Evolutionary conservation across 1,140 invertebrate species (phyloP).

Genomic region (Papilio xuthus): DNA sequence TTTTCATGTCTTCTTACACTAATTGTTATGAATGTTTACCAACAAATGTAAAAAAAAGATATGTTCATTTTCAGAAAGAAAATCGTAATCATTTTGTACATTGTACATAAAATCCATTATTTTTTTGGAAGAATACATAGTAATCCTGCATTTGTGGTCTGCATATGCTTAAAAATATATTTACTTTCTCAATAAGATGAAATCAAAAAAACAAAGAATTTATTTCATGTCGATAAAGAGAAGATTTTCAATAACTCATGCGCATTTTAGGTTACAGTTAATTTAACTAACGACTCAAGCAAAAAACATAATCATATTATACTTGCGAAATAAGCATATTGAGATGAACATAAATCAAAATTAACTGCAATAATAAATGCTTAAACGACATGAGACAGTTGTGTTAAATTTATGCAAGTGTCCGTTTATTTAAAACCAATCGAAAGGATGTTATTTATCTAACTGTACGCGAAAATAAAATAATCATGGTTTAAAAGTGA

Average conservation of each 20-base stretch:
- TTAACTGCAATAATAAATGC: not conserved
- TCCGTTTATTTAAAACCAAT: not conserved
- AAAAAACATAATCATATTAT: not conserved
- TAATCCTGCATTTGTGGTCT: not conserved
- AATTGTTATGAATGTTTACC: not conserved
- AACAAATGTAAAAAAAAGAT: not conserved
- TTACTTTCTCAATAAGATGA: not conserved
- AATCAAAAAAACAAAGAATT: not conserved
- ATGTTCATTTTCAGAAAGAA: not conserved
- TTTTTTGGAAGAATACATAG: not conserved
- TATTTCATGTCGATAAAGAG: not conserved
- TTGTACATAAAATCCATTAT: not conserved
- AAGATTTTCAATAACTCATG: not conserved
- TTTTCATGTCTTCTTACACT: constrained; percentile 8
- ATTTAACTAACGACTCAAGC: not conserved
- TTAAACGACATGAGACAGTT: not conserved
- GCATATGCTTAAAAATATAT: not conserved
- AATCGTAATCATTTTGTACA: not conserved
- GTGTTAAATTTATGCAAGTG: not conserved
- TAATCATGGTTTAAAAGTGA: not conserved
- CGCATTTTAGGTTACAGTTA: not conserved
- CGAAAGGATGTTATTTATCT: not conserved
- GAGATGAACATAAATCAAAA: not conserved
- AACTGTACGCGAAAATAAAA: not conserved
- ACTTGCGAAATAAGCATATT: not conserved